These are phyloP conservation scores for Agrotis exclamationis DNA, from an alignment of 2,888 invertebrate species.

Conservation along the genomic window DNA sequence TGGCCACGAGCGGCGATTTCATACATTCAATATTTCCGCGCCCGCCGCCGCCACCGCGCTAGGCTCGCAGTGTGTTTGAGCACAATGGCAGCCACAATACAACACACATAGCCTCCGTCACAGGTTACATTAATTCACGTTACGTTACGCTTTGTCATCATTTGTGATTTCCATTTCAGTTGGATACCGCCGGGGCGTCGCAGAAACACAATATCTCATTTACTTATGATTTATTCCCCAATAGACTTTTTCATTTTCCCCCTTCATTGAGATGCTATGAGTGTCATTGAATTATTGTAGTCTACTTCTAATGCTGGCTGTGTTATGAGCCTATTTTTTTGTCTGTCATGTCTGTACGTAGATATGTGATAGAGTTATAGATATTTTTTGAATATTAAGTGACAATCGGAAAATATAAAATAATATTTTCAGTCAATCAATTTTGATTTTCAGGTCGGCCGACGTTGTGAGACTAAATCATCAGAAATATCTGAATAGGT, in stretches of 20 bases:
- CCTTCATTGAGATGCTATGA: slow-evolving; percentile 73
- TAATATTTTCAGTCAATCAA: no score
- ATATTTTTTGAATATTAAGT: no score
- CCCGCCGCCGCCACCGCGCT: no score
- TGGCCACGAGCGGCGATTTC: no score
- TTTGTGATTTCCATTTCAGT: slow-evolving; percentile 80
- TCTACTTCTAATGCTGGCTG: slow-evolving; percentile 42
- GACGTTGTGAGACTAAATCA: not conserved
- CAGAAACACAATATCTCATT: slow-evolving; percentile 83
- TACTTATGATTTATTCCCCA: slow-evolving; percentile 85
- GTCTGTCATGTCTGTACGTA: not conserved
- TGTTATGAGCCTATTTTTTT: slow-evolving; percentile 38
- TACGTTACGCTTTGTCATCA: slow-evolving; percentile 82
- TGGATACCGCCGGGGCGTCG: slow-evolving; percentile 73
- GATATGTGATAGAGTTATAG: not conserved
- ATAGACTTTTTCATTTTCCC: slow-evolving; percentile 80
- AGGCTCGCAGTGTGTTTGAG: no score
- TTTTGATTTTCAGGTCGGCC: not conserved
- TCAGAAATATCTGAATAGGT: not conserved
- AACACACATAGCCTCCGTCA: slow-evolving; percentile 50
- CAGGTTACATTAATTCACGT: slow-evolving; percentile 77
- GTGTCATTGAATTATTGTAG: slow-evolving; percentile 75
- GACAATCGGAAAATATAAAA: no score
- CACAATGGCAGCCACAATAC: slow-evolving; percentile 1
- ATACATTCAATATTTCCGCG: no score